These are phyloP conservation scores for Drosophila mercatorum DNA, from an alignment of 2,888 invertebrate genomes.

Conservation along the genomic window DNA sequence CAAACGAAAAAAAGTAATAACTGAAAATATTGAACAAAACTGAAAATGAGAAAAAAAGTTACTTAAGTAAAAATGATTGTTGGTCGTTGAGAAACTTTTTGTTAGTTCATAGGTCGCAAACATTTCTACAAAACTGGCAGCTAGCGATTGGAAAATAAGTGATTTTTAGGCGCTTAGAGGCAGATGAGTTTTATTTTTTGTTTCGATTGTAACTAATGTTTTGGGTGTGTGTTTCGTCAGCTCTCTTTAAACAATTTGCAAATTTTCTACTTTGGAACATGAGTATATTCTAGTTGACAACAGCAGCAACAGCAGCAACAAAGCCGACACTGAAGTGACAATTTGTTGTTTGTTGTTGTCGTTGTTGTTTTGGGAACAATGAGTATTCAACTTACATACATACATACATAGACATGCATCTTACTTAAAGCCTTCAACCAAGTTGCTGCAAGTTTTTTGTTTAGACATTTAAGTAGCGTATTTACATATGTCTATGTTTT, in stretches of 20 bases:
- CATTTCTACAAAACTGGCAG: constrained; percentile 62
- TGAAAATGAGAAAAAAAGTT: constrained; percentile 13
- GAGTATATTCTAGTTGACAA: constrained; percentile 83
- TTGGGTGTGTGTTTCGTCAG: constrained; percentile 26
- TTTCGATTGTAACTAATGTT: constrained; percentile 11
- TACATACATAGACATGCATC: constrained; percentile 23
- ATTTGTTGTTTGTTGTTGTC: constrained; percentile 50
- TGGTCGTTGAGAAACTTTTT: constrained; percentile 66
- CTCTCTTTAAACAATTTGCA: constrained; percentile 27
- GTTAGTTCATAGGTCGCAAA: constrained; percentile 71
- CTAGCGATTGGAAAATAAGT: constrained; percentile 63
- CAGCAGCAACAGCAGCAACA: constrained; percentile 53
- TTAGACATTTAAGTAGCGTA: constrained; percentile 30
- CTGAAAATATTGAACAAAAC: constrained; percentile 34
- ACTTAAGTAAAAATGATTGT: constrained; percentile 49
- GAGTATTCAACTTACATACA: constrained; percentile 66
- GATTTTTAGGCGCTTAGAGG: constrained; percentile 70
- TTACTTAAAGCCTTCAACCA: constrained; percentile 55
- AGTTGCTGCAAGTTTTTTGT: constrained; percentile 58
- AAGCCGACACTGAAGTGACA: constrained; percentile 22
- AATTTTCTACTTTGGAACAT: constrained; percentile 53
- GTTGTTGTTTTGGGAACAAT: constrained; percentile 60
- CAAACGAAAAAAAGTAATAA: constrained; percentile 22
- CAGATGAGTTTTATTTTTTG: constrained; percentile 16
- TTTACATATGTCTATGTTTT: constrained; percentile 33